Evolutionary conservation across 2,888 invertebrate species (phyloP), one percentile per base, ranked within the genome.

Genomic region (Charanyca ferruginea): DNA sequence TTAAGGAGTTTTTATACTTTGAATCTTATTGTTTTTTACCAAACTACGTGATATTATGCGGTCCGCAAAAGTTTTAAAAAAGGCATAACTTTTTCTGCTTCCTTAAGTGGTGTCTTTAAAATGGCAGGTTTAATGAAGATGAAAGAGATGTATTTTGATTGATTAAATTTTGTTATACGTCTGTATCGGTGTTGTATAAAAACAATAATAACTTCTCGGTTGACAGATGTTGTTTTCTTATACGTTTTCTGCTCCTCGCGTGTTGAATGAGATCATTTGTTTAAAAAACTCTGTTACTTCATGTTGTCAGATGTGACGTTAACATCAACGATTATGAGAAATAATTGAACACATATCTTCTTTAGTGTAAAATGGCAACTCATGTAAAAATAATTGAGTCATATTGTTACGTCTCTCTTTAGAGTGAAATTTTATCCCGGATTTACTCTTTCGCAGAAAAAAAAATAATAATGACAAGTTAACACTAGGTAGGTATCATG

Each of bases 1-100:
- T 86, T 84, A 86, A 79, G 41, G 45, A 61, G 69, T 66, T 83
- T 80, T 73, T 83, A 68, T 75, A 53, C 55, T 52, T 65, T 66
- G 66, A 76, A 80, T 76, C 60, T 75, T 74, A 71, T 67, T 68
- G 66, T 66, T 71, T 79, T 72, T 71, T 71, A 72, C 70, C 73
- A 38, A 65, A 71, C 76, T 74, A 83, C 76, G 78, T 83, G 78
- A 83, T 79, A 59, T 55, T 28, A 66, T 62, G 47, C 11, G 22
- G 42, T n/a, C 23, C 13, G 76, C 47, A 32, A 44, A 68, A 62
- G n/a, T 48, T 23, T 67, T 55, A 13, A 20, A 54, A 48, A 18
- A 16, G 7, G 28, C 47, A 44, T 35, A 25, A 28, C 28, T 65
- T 73, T 53, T 57, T 49, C 32, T 25, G 9, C 13, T 3, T 3